phyloP scores from a whole-genome alignment of 2,888 invertebrate genomes.

The Microplitis manilae region DNA sequence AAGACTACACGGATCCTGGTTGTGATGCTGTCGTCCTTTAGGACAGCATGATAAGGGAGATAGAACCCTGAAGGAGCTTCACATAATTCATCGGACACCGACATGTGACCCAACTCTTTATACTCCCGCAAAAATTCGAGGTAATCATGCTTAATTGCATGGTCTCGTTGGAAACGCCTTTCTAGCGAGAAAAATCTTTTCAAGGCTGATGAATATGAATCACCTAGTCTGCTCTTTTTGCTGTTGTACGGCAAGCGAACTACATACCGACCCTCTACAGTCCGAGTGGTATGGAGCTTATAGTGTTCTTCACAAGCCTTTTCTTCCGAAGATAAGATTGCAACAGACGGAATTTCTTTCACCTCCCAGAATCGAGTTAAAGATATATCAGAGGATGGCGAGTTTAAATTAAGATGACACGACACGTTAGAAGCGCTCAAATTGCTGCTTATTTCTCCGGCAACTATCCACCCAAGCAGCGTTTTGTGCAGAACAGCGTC shows the following conservation, averaged over 20 bases:
- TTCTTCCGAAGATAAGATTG: constrained; percentile 19
- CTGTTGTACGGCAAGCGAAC: no score
- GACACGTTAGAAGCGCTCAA: not conserved
- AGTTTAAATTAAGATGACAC: constrained; percentile 35
- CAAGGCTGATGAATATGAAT: no score
- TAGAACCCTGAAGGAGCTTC: constrained; percentile 19
- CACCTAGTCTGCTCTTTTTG: no score
- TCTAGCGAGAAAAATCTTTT: constrained; percentile 10
- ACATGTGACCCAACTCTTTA: constrained; percentile 47
- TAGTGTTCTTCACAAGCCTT: constrained; percentile 25
- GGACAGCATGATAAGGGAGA: constrained; percentile 48
- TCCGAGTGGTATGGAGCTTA: no score
- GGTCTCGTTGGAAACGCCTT: constrained; percentile 8
- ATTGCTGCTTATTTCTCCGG: constrained; percentile 36
- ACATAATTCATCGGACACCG: not conserved
- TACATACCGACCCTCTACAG: no score
- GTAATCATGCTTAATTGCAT: constrained; percentile 36
- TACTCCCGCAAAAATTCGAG: constrained; percentile 48
- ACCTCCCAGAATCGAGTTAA: constrained; percentile 40
- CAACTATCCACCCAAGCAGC: constrained; percentile 39
- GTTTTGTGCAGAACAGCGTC: constrained; percentile 12
- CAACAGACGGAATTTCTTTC: constrained; percentile 34
- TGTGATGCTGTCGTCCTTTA: constrained; percentile 40
- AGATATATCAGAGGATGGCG: constrained; percentile 2
- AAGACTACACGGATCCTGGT: constrained; percentile 50